A percentile compares a stretch with the other conserved stretches of the same genome.
phyloP scores from a whole-genome alignment of 2,888 invertebrate species.

The Glaucopsyche alexis region DNA sequence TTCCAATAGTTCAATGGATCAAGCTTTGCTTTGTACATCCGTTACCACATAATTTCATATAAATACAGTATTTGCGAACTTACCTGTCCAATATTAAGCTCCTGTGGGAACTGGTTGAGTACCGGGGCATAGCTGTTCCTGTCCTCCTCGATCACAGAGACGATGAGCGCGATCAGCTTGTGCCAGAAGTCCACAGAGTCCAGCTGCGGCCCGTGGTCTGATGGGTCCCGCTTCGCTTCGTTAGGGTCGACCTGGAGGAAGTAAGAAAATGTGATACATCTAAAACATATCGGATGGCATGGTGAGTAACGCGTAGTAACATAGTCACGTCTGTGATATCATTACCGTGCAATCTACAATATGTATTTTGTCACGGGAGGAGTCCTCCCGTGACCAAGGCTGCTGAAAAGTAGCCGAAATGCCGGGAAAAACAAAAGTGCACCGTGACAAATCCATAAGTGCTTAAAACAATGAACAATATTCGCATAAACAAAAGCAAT shows the following conservation, averaged over 20 bases:
- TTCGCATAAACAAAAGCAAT: no score
- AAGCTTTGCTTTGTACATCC: no score
- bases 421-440: no score
- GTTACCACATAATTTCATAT: no score
- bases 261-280: background rate
- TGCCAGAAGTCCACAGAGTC: conserved; percentile 99
- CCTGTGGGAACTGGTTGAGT: conserved; percentile 99
- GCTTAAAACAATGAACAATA: no score
- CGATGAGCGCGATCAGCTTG: conserved; percentile 96
- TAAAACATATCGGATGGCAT: background rate
- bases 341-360: no score
- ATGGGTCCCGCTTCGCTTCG: conserved; percentile 92
- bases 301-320: background rate
- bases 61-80: conserved; percentile 1
- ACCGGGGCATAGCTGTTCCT: conserved; percentile 98
- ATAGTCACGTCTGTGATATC: no score
- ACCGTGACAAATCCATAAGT: no score
- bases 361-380: no score
- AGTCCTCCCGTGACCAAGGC: no score
- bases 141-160: conserved; percentile 99
- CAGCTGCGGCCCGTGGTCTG: conserved; percentile 91
- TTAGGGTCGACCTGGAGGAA: conserved; percentile 88
- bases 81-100: conserved; percentile 98
- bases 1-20: no score
- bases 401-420: no score